phyloP scores from a whole-genome alignment of 2,113 vertebrate species.

The Beaufortia kweichowensis region DNA sequence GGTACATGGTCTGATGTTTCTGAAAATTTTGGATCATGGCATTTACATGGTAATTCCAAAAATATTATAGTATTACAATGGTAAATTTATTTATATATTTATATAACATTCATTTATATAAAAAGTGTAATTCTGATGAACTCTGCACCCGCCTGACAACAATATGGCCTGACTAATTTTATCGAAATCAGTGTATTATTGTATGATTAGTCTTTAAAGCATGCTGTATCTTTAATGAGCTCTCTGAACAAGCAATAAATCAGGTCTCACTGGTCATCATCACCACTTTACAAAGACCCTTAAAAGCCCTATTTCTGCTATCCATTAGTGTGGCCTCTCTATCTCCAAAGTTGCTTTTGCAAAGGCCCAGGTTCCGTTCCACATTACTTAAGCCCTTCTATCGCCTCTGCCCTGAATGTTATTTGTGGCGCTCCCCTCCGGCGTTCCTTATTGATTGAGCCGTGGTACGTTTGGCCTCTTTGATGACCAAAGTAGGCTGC shows the following conservation, averaged over 20 bases:
- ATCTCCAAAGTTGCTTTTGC: slow-evolving; percentile 10
- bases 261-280: slow-evolving; percentile 64
- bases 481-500: slow-evolving; percentile 19
- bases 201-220: slow-evolving; percentile 62
- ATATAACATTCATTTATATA: too few species aligned
- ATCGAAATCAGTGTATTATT: slow-evolving; percentile 58
- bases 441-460: slow-evolving; percentile 47
- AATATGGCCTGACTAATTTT: too few species aligned
- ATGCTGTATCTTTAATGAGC: slow-evolving; percentile 45
- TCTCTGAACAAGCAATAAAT: slow-evolving; percentile 65
- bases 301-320: slow-evolving; percentile 60
- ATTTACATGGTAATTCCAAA: too few species aligned
- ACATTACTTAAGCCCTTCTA: slow-evolving; percentile 62
- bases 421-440: slow-evolving; percentile 60
- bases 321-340: slow-evolving; percentile 65
- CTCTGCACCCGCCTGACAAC: too few species aligned
- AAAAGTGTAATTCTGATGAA: too few species aligned
- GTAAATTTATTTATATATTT: too few species aligned
- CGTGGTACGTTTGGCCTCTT: slow-evolving; percentile 8
- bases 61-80: too few species aligned
- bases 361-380: slow-evolving; percentile 63
- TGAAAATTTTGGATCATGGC: too few species aligned
- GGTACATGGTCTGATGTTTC: too few species aligned
- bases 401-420: slow-evolving; percentile 52
- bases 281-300: slow-evolving; percentile 61